These are phyloP conservation scores for Steinernema scapterisci DNA, from an alignment of 2,888 invertebrate genomes.

Conservation along the genomic window DNA sequence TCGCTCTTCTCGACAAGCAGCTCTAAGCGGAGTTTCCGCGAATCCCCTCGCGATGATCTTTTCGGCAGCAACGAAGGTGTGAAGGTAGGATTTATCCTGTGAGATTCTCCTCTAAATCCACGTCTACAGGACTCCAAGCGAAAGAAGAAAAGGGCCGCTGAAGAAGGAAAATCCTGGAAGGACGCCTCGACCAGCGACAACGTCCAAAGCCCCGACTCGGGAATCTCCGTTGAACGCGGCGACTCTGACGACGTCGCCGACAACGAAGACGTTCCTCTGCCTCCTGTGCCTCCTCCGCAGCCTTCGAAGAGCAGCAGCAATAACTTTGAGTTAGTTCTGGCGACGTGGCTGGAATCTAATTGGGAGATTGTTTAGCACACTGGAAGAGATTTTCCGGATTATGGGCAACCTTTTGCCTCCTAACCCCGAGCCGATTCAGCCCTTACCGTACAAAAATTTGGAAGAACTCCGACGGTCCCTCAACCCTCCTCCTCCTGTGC, in stretches of 20 bases:
- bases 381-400: not conserved
- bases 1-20: not conserved
- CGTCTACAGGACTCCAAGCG: not conserved
- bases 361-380: not conserved
- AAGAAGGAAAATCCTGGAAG: not conserved
- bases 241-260: not conserved
- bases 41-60: not conserved
- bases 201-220: slow-evolving; percentile 27
- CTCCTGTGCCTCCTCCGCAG: too few relatives aligned
- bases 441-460: slow-evolving; percentile 9
- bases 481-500: not conserved
- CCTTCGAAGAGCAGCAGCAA: too few relatives aligned
- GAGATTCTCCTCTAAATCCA: not conserved
- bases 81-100: not conserved
- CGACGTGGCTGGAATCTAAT: not conserved
- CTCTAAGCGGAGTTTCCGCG: not conserved
- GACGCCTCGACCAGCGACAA: not conserved
- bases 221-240: not conserved
- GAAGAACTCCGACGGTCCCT: not conserved
- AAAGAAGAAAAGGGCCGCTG: not conserved
- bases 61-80: slow-evolving; percentile 1
- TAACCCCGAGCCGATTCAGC: not conserved
- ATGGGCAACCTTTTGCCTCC: not conserved
- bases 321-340: slow-evolving; percentile 11
- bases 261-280: not conserved